These are phyloP conservation scores for Spinus olivaceus DNA, from an alignment of 2,797 vertebrate genomes.

Conservation along the genomic window DNA sequence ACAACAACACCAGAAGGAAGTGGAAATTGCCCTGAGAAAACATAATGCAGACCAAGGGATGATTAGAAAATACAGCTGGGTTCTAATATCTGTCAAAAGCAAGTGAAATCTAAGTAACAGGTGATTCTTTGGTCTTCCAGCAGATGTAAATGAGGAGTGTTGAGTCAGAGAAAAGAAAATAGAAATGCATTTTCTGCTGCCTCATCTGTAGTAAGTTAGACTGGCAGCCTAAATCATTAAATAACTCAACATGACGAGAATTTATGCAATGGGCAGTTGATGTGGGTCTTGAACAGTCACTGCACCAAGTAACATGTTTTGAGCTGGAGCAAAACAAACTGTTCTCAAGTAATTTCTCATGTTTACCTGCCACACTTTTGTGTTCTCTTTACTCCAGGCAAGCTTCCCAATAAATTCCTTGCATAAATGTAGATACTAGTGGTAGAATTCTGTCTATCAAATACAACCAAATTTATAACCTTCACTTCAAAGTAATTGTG, in stretches of 20 bases:
- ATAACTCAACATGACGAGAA: slow-evolving; percentile 8
- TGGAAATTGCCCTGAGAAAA: background rate
- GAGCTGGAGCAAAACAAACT: slow-evolving; percentile 51
- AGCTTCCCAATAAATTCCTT: background rate
- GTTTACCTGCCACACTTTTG: background rate
- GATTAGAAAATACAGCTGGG: background rate
- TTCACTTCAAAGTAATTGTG: background rate
- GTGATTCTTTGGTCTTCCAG: slow-evolving; percentile 1
- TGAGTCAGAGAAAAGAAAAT: slow-evolving; percentile 17
- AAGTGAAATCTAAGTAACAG: background rate
- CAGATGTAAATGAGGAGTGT: background rate
- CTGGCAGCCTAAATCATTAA: background rate
- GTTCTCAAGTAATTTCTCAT: slow-evolving; percentile 8
- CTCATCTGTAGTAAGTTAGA: slow-evolving; percentile 25
- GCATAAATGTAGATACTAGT: background rate
- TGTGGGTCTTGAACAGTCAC: background rate
- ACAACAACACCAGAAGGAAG: background rate
- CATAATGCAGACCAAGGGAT: background rate
- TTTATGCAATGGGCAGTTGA: slow-evolving; percentile 44
- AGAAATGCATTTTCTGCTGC: slow-evolving; percentile 6
- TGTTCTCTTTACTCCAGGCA: background rate
- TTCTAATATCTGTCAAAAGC: background rate
- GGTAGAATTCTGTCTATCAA: background rate
- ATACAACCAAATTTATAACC: background rate
- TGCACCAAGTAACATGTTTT: background rate